phyloP scores from a whole-genome alignment of 2,888 invertebrate species.

The Cheiracanthium punctorium region DNA sequence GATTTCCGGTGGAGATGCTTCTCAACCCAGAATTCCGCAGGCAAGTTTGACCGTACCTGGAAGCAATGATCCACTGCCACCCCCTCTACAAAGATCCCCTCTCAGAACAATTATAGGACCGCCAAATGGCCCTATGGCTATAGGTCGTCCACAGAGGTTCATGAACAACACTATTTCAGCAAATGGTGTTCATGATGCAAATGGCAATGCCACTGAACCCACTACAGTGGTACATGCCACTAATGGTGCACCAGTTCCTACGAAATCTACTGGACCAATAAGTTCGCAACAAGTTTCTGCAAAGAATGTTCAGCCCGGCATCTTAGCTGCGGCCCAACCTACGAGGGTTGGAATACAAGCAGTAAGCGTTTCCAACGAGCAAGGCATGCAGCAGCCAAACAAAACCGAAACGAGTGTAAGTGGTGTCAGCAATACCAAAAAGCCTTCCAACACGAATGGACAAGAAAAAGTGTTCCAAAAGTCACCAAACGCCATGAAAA shows the following conservation, averaged over 20 bases:
- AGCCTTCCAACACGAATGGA: not conserved
- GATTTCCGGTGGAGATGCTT: conserved; percentile 7
- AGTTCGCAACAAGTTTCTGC: conserved; percentile 47
- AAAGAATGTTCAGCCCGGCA: conserved; percentile 49
- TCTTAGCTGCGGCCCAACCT: conserved; percentile 22
- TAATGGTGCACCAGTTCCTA: conserved; percentile 12
- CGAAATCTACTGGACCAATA: conserved; percentile 30
- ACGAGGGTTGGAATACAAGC: conserved; percentile 54
- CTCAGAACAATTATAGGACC: conserved; percentile 64
- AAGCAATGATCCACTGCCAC: conserved; percentile 25
- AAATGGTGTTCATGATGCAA: conserved; percentile 41
- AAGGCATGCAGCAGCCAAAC: not conserved
- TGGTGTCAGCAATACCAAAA: not conserved
- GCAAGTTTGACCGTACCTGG: conserved; percentile 39
- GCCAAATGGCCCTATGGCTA: conserved; percentile 33
- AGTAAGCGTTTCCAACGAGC: conserved; percentile 31
- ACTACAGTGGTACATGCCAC: conserved; percentile 39
- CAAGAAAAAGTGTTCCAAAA: conserved; percentile 54
- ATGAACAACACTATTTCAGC: conserved; percentile 28
- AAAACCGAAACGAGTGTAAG: not conserved
- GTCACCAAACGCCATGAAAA: conserved; percentile 46
- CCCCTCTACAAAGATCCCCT: conserved; percentile 42
- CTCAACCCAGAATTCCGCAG: conserved; percentile 23
- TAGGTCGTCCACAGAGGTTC: conserved; percentile 49
- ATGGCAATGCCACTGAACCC: conserved; percentile 46